phyloP scores from a whole-genome alignment of 2,113 vertebrate genomes.

The Eolophus roseicapilla region DNA sequence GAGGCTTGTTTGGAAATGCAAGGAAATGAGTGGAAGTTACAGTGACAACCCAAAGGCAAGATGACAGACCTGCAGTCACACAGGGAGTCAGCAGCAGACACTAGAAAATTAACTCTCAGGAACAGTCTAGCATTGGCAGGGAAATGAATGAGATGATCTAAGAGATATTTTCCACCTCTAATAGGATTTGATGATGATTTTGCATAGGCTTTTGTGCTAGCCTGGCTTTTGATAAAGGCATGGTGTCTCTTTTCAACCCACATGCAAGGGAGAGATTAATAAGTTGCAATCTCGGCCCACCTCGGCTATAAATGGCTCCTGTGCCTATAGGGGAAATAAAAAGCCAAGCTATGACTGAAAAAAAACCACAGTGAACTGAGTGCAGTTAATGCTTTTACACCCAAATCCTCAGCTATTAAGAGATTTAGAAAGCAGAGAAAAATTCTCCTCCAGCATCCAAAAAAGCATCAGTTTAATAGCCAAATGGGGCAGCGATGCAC shows the following conservation, averaged over 20 bases:
- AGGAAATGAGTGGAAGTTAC: background rate
- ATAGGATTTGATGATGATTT: constrained; percentile 70
- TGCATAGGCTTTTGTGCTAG: constrained; percentile 64
- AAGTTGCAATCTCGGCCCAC: constrained; percentile 56
- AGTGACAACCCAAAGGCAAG: constrained; percentile 32
- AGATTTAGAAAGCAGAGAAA: constrained; percentile 20
- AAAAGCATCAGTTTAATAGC: background rate
- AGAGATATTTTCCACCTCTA: constrained; percentile 66
- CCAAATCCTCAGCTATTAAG: constrained; percentile 22
- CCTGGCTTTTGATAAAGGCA: constrained; percentile 63
- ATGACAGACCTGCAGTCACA: constrained; percentile 45
- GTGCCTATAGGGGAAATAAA: background rate
- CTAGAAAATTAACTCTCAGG: constrained; percentile 65
- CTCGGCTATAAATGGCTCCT: constrained; percentile 20
- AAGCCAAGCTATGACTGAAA: constrained; percentile 18
- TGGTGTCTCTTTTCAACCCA: constrained; percentile 59
- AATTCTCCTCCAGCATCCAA: constrained; percentile 1
- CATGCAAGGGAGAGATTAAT: constrained; percentile 56
- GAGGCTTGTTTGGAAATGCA: background rate
- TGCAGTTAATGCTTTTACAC: constrained; percentile 15
- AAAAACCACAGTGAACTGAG: background rate
- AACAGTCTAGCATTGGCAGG: constrained; percentile 51
- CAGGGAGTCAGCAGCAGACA: constrained; percentile 19
- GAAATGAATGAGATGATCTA: constrained; percentile 71
- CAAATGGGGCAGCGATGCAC: background rate